Conservation (phyloP, 2,797 vertebrate species). For the Loriculus beryllinus region DNA sequence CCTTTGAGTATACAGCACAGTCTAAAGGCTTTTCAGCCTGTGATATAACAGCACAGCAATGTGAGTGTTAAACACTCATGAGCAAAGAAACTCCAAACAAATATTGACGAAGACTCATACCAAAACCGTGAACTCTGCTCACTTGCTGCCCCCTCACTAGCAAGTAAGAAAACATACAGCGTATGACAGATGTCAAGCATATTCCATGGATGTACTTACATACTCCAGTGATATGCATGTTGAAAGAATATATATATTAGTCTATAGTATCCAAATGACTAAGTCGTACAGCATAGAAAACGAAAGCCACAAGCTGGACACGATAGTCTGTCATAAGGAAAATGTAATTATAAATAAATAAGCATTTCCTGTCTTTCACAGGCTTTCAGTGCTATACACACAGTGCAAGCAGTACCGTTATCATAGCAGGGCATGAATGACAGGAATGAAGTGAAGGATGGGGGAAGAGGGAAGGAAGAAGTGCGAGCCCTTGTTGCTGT, state of each 20-base stretch:
- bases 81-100: neutral
- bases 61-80: neutral
- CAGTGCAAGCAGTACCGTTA: neutral
- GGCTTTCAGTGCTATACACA: neutral
- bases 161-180: neutral
- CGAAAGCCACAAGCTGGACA: neutral
- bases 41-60: neutral
- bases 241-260: neutral
- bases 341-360: slow-evolving; percentile 4
- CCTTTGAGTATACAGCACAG: neutral
- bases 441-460: neutral
- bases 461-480: neutral
- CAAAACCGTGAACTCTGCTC: neutral
- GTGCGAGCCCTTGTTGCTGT: neutral
- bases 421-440: neutral
- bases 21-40: neutral
- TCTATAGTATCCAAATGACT: neutral
- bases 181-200: neutral
- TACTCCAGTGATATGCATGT: neutral
- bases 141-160: neutral
- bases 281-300: neutral
- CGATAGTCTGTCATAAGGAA: neutral
- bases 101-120: neutral
- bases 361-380: neutral
- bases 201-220: neutral